Conservation (phyloP, 2,113 vertebrate species). For the Oenanthe oenanthe region DNA sequence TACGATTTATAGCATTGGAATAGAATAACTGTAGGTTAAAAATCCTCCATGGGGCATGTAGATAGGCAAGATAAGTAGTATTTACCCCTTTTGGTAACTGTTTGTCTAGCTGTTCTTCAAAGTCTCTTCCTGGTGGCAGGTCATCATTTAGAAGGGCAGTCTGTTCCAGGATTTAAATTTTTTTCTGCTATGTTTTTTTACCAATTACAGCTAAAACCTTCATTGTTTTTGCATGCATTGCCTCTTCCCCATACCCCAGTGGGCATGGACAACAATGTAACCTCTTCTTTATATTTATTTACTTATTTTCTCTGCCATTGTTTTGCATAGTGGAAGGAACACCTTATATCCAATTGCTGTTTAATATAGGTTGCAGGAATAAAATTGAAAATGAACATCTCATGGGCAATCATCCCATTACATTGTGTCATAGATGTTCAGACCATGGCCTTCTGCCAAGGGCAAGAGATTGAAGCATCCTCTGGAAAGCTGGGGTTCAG, state of each 20-base stretch:
- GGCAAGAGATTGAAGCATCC: neutral
- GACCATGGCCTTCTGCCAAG: neutral
- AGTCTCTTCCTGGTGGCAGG: neutral
- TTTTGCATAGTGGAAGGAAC: neutral
- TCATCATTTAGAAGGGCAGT: neutral
- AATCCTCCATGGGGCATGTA: rapidly evolving
- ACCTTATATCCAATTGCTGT: neutral
- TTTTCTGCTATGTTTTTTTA: neutral
- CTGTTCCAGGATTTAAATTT: neutral
- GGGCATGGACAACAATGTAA: neutral
- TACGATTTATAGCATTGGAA: neutral
- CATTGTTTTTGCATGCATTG: neutral
- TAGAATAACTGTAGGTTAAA: neutral
- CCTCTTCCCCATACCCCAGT: neutral
- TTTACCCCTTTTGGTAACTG: neutral
- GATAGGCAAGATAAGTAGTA: neutral
- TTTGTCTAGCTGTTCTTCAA: neutral
- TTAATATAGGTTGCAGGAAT: neutral
- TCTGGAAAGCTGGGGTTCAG: rapidly evolving
- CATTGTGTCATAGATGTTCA: neutral
- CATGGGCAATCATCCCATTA: neutral
- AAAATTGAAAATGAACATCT: neutral
- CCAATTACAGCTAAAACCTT: neutral
- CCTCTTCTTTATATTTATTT: neutral
- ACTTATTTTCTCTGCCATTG: neutral